Conservation (phyloP, 2,888 invertebrate species). For the Pteria penguin region DNA sequence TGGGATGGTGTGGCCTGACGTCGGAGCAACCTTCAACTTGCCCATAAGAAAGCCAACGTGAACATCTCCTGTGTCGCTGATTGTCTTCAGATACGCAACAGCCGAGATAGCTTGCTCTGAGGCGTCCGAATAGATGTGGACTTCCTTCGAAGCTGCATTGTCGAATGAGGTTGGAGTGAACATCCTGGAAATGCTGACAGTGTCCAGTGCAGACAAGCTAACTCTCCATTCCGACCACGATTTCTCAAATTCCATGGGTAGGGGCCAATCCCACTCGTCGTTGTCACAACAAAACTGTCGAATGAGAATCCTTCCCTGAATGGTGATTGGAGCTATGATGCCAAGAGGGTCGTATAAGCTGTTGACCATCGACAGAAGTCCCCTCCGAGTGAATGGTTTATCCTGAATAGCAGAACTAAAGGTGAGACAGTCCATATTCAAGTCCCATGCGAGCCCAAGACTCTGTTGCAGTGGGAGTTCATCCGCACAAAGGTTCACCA, state of each 20-base stretch:
- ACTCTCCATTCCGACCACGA: background rate
- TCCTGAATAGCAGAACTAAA: background rate
- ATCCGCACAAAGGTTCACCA: background rate
- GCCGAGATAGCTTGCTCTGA: background rate
- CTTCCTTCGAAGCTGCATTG: background rate
- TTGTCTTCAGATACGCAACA: background rate
- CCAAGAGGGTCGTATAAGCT: background rate
- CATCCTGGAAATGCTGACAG: background rate
- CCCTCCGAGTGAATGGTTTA: background rate
- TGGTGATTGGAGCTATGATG: background rate
- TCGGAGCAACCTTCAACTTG: background rate
- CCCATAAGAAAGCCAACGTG: background rate
- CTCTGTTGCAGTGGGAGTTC: background rate
- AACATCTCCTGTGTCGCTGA: background rate
- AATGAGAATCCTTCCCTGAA: background rate
- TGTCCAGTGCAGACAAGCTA: background rate
- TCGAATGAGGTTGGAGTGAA: background rate
- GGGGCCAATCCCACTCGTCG: background rate
- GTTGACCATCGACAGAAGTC: background rate
- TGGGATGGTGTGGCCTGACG: background rate
- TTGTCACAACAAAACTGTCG: background rate
- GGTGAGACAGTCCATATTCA: background rate
- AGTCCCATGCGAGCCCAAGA: background rate
- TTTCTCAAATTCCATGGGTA: background rate
- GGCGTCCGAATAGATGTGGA: slow-evolving; percentile 1